Conservation (phyloP, 2,113 vertebrate genomes). For the Tachycineta bicolor region DNA sequence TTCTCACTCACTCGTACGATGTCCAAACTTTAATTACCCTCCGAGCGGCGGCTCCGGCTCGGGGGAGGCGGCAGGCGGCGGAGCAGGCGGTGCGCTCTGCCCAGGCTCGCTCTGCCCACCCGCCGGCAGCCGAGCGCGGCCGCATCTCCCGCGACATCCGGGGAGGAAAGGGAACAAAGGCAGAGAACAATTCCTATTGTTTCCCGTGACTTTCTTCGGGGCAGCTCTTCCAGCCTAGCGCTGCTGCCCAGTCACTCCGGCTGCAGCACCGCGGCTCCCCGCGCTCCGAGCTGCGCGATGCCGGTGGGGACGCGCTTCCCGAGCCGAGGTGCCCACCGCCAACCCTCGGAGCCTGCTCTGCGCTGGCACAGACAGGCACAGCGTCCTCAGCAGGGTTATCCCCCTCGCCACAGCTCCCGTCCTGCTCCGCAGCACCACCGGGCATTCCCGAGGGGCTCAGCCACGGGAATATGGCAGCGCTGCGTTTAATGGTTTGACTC, state of each 20-base stretch:
- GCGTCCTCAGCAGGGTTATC: fast-evolving
- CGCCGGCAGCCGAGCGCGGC: neutral
- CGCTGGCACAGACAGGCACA: fast-evolving
- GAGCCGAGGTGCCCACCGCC: neutral
- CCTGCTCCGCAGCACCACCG: fast-evolving
- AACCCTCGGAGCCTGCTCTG: neutral
- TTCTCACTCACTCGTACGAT: fast-evolving
- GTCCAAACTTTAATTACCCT: fast-evolving
- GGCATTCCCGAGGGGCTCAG: neutral
- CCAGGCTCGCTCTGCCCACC: neutral
- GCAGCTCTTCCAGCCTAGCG: neutral
- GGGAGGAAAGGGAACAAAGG: constrained; percentile 17
- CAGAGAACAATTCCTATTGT: constrained; percentile 66
- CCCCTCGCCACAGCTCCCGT: neutral
- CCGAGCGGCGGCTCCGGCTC: fast-evolving
- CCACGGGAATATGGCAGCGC: neutral
- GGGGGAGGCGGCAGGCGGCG: neutral
- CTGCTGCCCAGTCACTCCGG: neutral
- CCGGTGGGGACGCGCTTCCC: fast-evolving
- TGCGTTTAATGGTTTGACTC: neutral
- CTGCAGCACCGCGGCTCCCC: fast-evolving
- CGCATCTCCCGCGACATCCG: neutral
- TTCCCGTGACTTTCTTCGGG: neutral
- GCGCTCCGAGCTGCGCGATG: fast-evolving
- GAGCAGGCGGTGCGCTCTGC: fast-evolving